Evolutionary conservation across 2,797 vertebrate species (phyloP).

Genomic region (Pygocentrus nattereri): DNA sequence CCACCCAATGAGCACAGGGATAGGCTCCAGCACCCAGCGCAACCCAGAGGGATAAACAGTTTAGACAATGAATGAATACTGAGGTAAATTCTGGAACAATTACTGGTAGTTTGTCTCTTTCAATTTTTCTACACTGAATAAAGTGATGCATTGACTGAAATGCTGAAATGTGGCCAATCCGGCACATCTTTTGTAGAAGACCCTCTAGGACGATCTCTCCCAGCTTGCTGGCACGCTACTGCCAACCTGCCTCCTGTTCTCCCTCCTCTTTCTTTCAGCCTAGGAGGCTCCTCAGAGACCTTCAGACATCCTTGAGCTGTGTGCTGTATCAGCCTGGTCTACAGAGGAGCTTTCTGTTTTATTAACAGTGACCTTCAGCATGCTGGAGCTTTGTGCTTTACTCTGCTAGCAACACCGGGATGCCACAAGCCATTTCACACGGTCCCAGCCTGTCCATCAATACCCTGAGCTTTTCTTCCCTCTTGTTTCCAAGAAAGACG

Average conservation of each 20-base stretch:
- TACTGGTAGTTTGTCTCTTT: too few species aligned
- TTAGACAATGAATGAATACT: too few species aligned
- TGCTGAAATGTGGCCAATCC: too few species aligned
- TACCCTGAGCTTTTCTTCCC: conserved; percentile 32
- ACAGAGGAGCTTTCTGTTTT: conserved; percentile 60
- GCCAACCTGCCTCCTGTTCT: conserved; percentile 43
- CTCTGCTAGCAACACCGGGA: conserved; percentile 52
- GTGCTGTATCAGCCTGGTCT: conserved; percentile 35
- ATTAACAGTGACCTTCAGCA: conserved; percentile 67
- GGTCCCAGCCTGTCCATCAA: conserved; percentile 38
- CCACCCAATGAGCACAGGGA: too few species aligned
- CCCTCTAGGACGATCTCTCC: conserved; percentile 57
- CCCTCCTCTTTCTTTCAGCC: conserved; percentile 28
- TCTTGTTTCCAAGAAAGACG: conserved; percentile 41
- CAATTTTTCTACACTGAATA: too few species aligned
- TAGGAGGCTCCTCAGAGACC: conserved; percentile 42
- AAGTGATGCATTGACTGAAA: too few species aligned
- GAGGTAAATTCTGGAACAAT: too few species aligned
- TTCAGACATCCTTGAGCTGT: conserved; percentile 57
- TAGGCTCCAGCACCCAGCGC: too few species aligned
- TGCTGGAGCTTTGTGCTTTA: conserved; percentile 57
- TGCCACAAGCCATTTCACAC: conserved; percentile 46
- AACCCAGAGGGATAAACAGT: too few species aligned
- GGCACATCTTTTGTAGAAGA: too few species aligned
- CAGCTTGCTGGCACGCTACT: conserved; percentile 28